Base-by-base conservation (phyloP, 2,888 invertebrate species). In the Euplexia lucipara region DNA sequence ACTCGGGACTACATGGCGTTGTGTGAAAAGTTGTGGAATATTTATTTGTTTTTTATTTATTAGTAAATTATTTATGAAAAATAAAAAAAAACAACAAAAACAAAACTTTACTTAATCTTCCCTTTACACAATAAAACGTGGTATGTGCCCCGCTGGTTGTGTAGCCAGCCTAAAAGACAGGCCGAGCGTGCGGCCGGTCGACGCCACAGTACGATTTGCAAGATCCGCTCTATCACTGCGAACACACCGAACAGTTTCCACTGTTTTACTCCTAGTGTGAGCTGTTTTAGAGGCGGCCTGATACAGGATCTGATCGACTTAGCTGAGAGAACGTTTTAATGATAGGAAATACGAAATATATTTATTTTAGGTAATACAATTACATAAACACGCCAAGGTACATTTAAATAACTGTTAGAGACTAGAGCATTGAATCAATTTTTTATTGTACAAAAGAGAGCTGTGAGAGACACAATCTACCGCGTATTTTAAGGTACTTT, bases 161-260 rank as follows among this genome's bases (percentile, higher is more conserved):
- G 60, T 78, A 70, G 83, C 79, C 42, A 18, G 67, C 54, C 62
- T 45, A 10, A 68, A 61, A 75, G 78, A 79, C 57, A 73, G 72
- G 63, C 61, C 39, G 76, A 82, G 87, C 81, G 82, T 84, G 82
- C 77, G 83, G 83, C 54, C 79, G 83, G 83, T 83, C 83, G 83
- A 84, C 79, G n/a, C 30, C 30, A 47, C 30, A 79, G 81, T 79
- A 68, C 90, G 90, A 93, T 92, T 92, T 91, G 91, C 91, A 90
- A 91, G 91, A 91, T 91, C 91, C 88, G 84, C 89, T 91, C 89
- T 92, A 92, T 92, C 92, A 88, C 88, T 83, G 80, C 83, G 79
- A 87, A 86, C 90, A 91, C 88, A 82, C 88, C 82, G 74, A 85
- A 88, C 88, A 82, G 86, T 87, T 86, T 80, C 81, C 79, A 84